phyloP scores from a whole-genome alignment of 2,113 vertebrate species.

The Pteropus alecto region DNA sequence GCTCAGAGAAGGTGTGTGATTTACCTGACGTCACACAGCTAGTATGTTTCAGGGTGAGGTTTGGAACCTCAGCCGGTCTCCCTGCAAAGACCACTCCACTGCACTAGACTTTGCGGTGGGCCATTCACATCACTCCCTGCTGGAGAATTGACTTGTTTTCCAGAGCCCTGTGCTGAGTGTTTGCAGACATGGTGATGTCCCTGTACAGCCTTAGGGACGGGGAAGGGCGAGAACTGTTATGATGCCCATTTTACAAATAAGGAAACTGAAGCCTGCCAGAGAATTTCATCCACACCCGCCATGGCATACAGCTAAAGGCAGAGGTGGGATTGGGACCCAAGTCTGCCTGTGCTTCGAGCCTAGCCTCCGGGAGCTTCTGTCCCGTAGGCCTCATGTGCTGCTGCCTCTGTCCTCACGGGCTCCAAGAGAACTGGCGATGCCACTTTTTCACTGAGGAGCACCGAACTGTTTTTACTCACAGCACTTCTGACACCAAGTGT shows the following conservation, averaged over 20 bases:
- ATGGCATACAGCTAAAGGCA: neutral
- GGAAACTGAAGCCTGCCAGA: neutral
- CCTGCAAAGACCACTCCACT: neutral
- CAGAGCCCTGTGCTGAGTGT: neutral
- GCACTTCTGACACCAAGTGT: neutral
- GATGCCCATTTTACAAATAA: neutral
- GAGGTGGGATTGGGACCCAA: neutral
- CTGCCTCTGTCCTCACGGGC: neutral
- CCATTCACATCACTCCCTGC: neutral
- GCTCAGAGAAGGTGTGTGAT: neutral
- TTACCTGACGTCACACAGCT: neutral
- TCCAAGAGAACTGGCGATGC: neutral
- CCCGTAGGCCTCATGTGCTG: rapidly evolving
- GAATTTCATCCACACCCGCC: neutral
- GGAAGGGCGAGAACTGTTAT: neutral
- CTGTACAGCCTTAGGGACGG: neutral
- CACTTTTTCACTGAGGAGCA: neutral
- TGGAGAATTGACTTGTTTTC: neutral
- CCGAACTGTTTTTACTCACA: neutral
- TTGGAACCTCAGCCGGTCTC: neutral
- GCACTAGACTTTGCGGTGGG: neutral
- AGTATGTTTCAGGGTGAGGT: neutral
- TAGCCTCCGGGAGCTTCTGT: no score
- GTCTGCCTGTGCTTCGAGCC: neutral
- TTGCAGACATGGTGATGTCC: rapidly evolving